A percentile compares a stretch with the other conserved stretches of the same genome.
Conservation (phyloP, 2,797 vertebrate genomes). For the Scleropages formosus region DNA sequence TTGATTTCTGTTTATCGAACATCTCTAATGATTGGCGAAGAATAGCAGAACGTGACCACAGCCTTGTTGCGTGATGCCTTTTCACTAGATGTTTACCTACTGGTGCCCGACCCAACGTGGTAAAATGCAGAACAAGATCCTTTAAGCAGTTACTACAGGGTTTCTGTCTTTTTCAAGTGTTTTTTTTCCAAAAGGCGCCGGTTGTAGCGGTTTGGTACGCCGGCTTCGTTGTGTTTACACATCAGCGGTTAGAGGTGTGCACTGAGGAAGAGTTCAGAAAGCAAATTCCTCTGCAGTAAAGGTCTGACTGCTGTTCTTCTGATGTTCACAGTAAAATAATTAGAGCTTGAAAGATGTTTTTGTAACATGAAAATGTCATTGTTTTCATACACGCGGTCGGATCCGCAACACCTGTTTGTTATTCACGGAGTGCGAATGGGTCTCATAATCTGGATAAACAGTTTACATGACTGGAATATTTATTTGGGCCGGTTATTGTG, state of each 20-base stretch:
- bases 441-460: slow-evolving; percentile 18
- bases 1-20: slow-evolving; percentile 10
- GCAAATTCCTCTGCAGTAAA: neutral
- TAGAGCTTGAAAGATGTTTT: slow-evolving; percentile 15
- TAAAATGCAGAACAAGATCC: neutral
- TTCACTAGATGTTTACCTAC: neutral
- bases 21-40: slow-evolving; percentile 32
- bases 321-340: slow-evolving; percentile 10
- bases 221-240: too few species aligned
- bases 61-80: neutral
- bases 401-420: neutral
- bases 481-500: slow-evolving; percentile 24
- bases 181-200: neutral
- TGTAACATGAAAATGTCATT: neutral
- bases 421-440: neutral
- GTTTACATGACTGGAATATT: slow-evolving; percentile 35
- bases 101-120: neutral
- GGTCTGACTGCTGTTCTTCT: neutral
- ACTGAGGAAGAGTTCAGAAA: neutral
- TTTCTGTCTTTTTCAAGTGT: neutral
- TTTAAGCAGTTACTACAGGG: neutral
- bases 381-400: neutral
- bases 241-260: too few species aligned
- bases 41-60: neutral
- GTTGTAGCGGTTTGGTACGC: too few species aligned